Evolutionary conservation across 1,140 invertebrate species (phyloP).

Genomic region (Tetragnatha versicolor): DNA sequence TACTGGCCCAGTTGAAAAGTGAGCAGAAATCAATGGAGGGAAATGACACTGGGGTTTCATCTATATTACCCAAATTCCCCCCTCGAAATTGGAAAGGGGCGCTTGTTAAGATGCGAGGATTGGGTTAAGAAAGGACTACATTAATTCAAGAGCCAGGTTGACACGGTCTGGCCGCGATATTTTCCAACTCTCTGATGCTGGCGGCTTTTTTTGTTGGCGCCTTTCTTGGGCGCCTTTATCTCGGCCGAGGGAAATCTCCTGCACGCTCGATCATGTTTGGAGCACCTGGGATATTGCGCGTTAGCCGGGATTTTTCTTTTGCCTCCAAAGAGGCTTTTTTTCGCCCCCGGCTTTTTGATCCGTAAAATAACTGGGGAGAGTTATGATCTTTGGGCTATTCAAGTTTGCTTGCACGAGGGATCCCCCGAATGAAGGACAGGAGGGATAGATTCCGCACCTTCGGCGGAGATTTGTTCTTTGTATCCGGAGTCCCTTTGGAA

Average conservation of each 20-base stretch:
- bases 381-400: constrained; percentile 20
- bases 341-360: constrained; percentile 23
- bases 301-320: not conserved
- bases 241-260: constrained; percentile 36
- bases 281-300: constrained; percentile 37
- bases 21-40: constrained; percentile 56
- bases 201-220: not conserved
- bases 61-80: constrained; percentile 56
- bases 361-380: constrained; percentile 37
- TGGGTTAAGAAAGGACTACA: constrained; percentile 51
- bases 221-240: constrained; percentile 34
- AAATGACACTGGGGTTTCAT: constrained; percentile 56
- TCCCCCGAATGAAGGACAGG: not conserved
- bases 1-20: constrained; percentile 53
- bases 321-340: not conserved
- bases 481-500: too few relatives aligned
- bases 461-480: too few relatives aligned
- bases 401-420: constrained; percentile 5
- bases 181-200: constrained; percentile 20
- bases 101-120: constrained; percentile 52
- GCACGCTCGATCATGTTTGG: constrained; percentile 36
- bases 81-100: constrained; percentile 48
- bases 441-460: too few relatives aligned
- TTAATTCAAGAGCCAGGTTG: constrained; percentile 55
- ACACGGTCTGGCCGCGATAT: constrained; percentile 17